Evolutionary conservation across 2,797 vertebrate genomes (phyloP).

Genomic region (Harpagifer antarcticus): DNA sequence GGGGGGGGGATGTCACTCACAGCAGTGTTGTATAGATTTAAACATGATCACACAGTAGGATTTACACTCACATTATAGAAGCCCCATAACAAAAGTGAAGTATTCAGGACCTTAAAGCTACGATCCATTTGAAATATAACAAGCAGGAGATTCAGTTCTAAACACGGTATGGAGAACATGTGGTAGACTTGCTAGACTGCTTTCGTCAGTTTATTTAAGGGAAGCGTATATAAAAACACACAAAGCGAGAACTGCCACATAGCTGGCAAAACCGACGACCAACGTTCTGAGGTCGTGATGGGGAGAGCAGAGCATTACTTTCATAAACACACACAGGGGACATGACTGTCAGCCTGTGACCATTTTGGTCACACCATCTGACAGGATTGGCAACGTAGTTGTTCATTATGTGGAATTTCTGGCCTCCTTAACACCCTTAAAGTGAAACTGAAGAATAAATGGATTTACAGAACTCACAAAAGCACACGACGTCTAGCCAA

Average conservation of each 20-base stretch:
- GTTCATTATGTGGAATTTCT: constrained; percentile 86
- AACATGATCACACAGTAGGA: constrained; percentile 53
- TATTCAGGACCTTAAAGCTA: constrained; percentile 45
- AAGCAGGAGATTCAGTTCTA: constrained; percentile 58
- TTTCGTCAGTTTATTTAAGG: constrained; percentile 84
- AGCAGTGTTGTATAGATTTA: constrained; percentile 47
- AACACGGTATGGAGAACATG: constrained; percentile 75
- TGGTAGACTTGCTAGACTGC: constrained; percentile 66
- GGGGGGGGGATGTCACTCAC: constrained; percentile 24
- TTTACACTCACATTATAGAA: constrained; percentile 61
- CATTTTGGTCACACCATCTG: constrained; percentile 83
- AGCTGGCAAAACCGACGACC: constrained; percentile 75
- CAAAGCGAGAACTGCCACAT: constrained; percentile 73
- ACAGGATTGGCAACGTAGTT: constrained; percentile 81
- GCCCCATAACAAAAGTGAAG: constrained; percentile 48
- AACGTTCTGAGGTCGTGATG: constrained; percentile 83
- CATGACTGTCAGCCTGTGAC: constrained; percentile 81
- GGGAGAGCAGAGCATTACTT: constrained; percentile 78
- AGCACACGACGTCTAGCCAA: constrained; percentile 47
- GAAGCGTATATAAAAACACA: constrained; percentile 82
- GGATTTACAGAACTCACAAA: constrained; percentile 79
- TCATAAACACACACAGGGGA: constrained; percentile 80
- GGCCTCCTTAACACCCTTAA: constrained; percentile 82
- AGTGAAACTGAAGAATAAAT: constrained; percentile 82
- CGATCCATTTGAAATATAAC: constrained; percentile 55